Evolutionary conservation across 2,888 invertebrate genomes (phyloP), one percentile per base, ranked within the genome.

Genomic region (Pristionchus mayeri): DNA sequence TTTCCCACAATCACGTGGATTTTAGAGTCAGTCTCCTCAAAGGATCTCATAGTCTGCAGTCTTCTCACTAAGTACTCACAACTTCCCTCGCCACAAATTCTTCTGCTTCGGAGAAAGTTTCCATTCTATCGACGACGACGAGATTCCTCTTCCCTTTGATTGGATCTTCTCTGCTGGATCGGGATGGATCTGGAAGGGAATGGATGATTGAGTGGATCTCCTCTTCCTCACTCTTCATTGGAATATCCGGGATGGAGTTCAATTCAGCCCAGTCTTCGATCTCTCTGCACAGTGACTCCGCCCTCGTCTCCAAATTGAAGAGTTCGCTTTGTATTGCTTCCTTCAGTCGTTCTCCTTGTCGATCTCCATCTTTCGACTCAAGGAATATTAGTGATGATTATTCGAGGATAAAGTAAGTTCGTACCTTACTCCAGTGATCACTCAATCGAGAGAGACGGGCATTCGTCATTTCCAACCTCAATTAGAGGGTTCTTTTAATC

Each of bases 1-100:
- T 71, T n/a, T 0, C 71, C 71, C 18, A 71, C 71, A n/a, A 71
- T 40, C n/a, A 71, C 71, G n/a, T 71, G 34, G 3, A 71, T n/a
- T 40, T 1, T 37, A n/a, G 40, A 30, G 1, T 40, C n/a, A 1
- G n/a, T 18, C n/a, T 71, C 16, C 71, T 71, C 30, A 67, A 67
- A 40, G 37, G 40, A 13, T 24, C n/a, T n/a, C n/a, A n/a, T n/a
- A n/a, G n/a, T n/a, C 44, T 44, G 44, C 44, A 44, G 6, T 44
- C 44, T 27, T 60, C 16, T 60, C 60, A 60, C 7, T 24, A 60
- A 63, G 16, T 2, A 63, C 63, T 18, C 63, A 63, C 63, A 11
- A 63, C 34, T 63, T 63, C 63, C 30, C 63, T 30, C 34, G 34
- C 34, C 63, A 63, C 30, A 18, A 63, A 63, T 6, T 30, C 13